A percentile compares a stretch with the other conserved stretches of the same genome.
Evolutionary conservation across 2,113 vertebrate genomes (phyloP).

Genomic region (Peucedramus taeniatus): DNA sequence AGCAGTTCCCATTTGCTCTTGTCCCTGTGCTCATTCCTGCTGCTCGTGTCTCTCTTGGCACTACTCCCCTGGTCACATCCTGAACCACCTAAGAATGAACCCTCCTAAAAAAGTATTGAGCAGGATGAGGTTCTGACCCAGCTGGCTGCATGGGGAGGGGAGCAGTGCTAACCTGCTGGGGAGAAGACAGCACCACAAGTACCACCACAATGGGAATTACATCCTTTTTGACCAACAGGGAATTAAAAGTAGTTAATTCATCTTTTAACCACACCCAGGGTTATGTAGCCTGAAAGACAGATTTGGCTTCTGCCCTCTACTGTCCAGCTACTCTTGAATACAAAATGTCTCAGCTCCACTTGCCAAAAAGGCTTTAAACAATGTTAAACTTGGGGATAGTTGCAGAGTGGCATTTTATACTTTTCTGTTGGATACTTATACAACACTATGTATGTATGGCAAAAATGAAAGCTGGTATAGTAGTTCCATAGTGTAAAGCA

Average conservation of each 20-base stretch:
- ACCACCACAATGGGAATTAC: not conserved
- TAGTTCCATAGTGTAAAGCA: not conserved
- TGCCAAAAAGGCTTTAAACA: not conserved
- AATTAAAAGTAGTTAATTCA: not conserved
- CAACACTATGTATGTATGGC: fast-evolving
- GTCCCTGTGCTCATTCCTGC: not conserved
- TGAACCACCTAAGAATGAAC: not conserved
- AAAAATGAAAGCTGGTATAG: not conserved
- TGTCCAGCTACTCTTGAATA: not conserved
- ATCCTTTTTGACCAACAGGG: not conserved
- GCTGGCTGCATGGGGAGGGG: not conserved
- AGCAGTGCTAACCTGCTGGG: not conserved
- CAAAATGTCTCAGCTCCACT: not conserved
- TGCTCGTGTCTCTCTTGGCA: not conserved
- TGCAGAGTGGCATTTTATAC: not conserved
- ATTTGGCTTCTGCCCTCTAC: not conserved
- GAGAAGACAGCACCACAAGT: not conserved
- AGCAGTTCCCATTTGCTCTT: not conserved
- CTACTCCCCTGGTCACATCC: not conserved
- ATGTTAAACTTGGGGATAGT: not conserved
- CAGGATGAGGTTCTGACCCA: not conserved
- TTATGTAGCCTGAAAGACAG: not conserved
- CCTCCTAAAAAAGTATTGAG: not conserved
- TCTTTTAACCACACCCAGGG: not conserved
- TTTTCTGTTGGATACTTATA: not conserved